Evolutionary conservation across 2,113 vertebrate genomes (phyloP).

Genomic region (Ursus arctos): DNA sequence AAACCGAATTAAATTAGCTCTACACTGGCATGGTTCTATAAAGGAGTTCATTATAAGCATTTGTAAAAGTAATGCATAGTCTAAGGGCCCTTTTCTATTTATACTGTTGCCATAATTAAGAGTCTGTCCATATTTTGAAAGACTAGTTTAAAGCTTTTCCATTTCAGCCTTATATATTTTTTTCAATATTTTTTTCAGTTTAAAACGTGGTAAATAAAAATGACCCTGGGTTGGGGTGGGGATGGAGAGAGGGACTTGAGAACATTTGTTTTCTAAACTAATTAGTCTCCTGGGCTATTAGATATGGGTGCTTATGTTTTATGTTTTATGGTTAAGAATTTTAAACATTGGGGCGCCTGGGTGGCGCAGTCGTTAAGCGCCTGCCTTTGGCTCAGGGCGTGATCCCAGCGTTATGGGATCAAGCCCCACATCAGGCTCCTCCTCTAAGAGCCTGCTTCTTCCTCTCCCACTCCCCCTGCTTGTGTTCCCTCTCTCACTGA

Average conservation of each 20-base stretch:
- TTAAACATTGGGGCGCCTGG: too few species aligned
- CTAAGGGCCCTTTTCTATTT: conserved; percentile 19
- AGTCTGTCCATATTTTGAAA: conserved; percentile 37
- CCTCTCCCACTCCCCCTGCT: too few species aligned
- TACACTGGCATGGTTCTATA: conserved; percentile 39
- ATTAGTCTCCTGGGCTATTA: neutral
- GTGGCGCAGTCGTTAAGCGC: too few species aligned
- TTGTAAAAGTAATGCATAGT: conserved; percentile 59
- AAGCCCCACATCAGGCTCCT: too few species aligned
- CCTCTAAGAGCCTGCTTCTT: too few species aligned
- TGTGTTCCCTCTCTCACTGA: too few species aligned
- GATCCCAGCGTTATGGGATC: too few species aligned
- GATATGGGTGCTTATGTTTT: neutral
- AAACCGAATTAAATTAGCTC: conserved; percentile 71
- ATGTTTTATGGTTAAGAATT: conserved; percentile 12
- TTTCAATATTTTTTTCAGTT: neutral
- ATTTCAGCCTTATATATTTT: neutral
- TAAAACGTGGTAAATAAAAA: conserved; percentile 57
- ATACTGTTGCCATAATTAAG: conserved; percentile 45
- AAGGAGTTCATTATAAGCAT: conserved; percentile 68
- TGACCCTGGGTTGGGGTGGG: neutral
- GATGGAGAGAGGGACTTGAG: neutral
- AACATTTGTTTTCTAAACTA: conserved; percentile 37
- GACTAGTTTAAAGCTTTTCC: conserved; percentile 41
- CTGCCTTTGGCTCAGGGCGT: too few species aligned